These are phyloP conservation scores for Sycophila texana DNA, from an alignment of 2,888 invertebrate genomes.

Conservation along the genomic window DNA sequence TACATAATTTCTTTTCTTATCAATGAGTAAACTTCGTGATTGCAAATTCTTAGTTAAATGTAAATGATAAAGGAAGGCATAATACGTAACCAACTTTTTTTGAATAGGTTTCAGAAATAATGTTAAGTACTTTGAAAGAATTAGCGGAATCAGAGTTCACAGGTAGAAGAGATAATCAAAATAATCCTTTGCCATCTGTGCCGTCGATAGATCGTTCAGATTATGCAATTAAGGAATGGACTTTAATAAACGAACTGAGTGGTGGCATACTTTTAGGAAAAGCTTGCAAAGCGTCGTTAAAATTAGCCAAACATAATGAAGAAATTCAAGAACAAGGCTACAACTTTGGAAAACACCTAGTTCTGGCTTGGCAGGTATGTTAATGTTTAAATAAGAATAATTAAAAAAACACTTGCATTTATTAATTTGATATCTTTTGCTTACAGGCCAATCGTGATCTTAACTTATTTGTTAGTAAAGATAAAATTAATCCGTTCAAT, in stretches of 20 bases:
- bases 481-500: constrained; percentile 79
- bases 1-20: no score
- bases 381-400: background rate
- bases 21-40: constrained; percentile 3
- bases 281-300: constrained; percentile 91
- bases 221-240: constrained; percentile 87
- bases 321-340: constrained; percentile 88
- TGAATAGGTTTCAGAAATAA: constrained; percentile 86
- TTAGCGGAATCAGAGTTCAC: constrained; percentile 93
- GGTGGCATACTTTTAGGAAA: constrained; percentile 88
- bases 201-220: constrained; percentile 80
- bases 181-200: constrained; percentile 87
- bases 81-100: no score
- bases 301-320: constrained; percentile 88
- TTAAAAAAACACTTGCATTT: no score
- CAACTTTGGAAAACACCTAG: constrained; percentile 92
- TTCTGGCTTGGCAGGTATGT: constrained; percentile 90
- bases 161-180: constrained; percentile 89
- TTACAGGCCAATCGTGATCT: constrained; percentile 81
- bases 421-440: background rate
- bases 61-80: no score
- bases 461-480: constrained; percentile 83
- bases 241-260: constrained; percentile 85
- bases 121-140: constrained; percentile 92
- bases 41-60: no score